phyloP scores from a whole-genome alignment of 2,113 vertebrate genomes.

The Microtus oregoni region DNA sequence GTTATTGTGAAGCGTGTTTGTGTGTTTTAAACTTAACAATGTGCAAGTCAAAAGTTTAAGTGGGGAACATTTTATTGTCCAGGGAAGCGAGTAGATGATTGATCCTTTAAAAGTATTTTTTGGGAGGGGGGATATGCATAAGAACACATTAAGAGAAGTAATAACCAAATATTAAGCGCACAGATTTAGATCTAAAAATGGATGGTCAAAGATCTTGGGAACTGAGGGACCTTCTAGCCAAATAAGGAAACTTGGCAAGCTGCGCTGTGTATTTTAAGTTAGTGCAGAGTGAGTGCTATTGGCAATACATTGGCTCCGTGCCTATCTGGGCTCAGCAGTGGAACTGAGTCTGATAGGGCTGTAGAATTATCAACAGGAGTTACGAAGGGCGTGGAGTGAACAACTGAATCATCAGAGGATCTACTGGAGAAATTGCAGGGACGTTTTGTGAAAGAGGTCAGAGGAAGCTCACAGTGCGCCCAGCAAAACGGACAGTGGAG shows the following conservation, averaged over 20 bases:
- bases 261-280: slow-evolving; percentile 88
- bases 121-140: slow-evolving; percentile 51
- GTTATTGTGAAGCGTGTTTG: slow-evolving; percentile 48
- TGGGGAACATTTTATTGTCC: slow-evolving; percentile 9
- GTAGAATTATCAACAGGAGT: slow-evolving; percentile 35
- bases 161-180: slow-evolving; percentile 73
- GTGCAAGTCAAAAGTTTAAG: slow-evolving; percentile 49
- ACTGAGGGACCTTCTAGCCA: slow-evolving; percentile 87
- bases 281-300: slow-evolving; percentile 87
- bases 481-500: slow-evolving; percentile 29
- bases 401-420: slow-evolving; percentile 55
- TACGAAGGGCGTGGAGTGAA: slow-evolving; percentile 35
- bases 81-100: slow-evolving; percentile 38
- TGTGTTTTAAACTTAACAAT: slow-evolving; percentile 31
- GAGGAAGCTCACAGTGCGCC: slow-evolving; percentile 5
- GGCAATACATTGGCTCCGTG: slow-evolving; percentile 88
- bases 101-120: slow-evolving; percentile 12
- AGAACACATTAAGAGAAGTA: slow-evolving; percentile 54
- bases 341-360: slow-evolving; percentile 75
- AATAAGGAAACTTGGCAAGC: slow-evolving; percentile 90
- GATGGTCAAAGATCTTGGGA: slow-evolving; percentile 88
- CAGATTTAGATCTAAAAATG: slow-evolving; percentile 88
- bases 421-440: slow-evolving; percentile 47
- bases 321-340: slow-evolving; percentile 82
- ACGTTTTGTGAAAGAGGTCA: slow-evolving; percentile 60